These are phyloP conservation scores for Eptesicus fuscus DNA, from an alignment of 2,113 vertebrate genomes.

Conservation along the genomic window DNA sequence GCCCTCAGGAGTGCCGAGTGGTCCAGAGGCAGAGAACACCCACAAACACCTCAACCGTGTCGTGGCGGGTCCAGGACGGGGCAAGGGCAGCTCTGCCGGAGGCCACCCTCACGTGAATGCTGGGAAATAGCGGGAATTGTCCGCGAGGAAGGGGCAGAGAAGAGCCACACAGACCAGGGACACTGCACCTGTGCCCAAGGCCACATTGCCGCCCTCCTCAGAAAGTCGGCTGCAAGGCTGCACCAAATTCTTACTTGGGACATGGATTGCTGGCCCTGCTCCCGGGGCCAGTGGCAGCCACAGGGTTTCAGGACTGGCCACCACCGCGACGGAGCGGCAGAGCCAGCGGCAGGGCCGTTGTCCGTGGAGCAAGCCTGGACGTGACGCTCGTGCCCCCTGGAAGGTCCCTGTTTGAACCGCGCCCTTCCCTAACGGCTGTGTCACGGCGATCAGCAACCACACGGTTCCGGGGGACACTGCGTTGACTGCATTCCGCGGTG, in stretches of 20 bases:
- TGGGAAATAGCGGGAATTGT: rapidly evolving
- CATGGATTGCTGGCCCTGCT: not conserved
- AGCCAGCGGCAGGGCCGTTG: not conserved
- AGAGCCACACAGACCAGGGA: not conserved
- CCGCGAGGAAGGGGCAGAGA: not conserved
- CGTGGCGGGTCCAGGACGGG: not conserved
- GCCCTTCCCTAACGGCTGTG: not conserved
- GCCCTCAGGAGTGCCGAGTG: not conserved
- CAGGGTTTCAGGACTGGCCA: not conserved
- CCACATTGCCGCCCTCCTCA: not conserved
- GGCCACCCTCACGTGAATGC: rapidly evolving
- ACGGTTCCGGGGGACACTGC: conserved; percentile 13
- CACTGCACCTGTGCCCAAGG: rapidly evolving
- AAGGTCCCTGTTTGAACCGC: not conserved
- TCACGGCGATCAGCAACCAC: not conserved
- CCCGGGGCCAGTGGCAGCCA: no score
- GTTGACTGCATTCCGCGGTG: conserved; percentile 70
- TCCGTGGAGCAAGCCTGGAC: not conserved
- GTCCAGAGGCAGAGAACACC: rapidly evolving
- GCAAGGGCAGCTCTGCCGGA: no score
- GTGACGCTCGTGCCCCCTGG: rapidly evolving
- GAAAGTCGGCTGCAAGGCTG: not conserved
- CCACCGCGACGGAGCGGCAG: rapidly evolving
- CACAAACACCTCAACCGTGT: no score
- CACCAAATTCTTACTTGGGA: not conserved